phyloP scores from a whole-genome alignment of 1,140 invertebrate species.

The Rhynchophorus ferrugineus region DNA sequence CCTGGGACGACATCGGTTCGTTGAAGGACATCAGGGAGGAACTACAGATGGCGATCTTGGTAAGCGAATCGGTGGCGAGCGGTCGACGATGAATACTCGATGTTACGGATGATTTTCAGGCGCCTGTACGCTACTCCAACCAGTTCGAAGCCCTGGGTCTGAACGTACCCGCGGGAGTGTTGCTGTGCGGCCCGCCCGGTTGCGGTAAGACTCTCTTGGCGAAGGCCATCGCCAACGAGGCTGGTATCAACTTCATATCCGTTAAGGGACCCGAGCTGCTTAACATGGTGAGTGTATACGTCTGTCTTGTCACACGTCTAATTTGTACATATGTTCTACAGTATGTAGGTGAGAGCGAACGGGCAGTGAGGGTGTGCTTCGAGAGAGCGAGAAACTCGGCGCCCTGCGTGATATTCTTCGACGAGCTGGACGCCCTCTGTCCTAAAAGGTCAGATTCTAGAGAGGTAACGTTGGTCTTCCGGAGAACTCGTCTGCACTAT shows the following conservation, averaged over 20 bases:
- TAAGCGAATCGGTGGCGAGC: conserved; percentile 39
- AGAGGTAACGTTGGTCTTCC: conserved; percentile 44
- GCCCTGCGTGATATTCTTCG: conserved; percentile 99
- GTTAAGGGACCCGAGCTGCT: conserved; percentile 90
- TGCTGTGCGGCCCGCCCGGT: conserved; percentile 87
- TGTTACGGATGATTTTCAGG: too few relatives aligned
- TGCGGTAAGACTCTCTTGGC: conserved; percentile 88
- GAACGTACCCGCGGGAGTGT: conserved; percentile 65
- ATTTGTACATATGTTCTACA: conserved; percentile 35
- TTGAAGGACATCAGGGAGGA: conserved; percentile 81
- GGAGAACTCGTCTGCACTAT: too few relatives aligned
- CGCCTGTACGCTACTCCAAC: conserved; percentile 81
- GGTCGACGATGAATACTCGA: too few relatives aligned
- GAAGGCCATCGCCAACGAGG: conserved; percentile 88
- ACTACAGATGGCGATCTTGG: conserved; percentile 82
- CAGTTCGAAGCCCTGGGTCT: conserved; percentile 72
- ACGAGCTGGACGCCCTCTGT: conserved; percentile 96
- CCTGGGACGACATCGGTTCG: conserved; percentile 96
- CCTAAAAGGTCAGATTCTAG: conserved; percentile 73
- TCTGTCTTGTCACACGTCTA: neutral
- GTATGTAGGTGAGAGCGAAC: conserved; percentile 99
- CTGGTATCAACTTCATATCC: conserved; percentile 81
- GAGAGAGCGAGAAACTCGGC: conserved; percentile 87
- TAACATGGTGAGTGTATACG: conserved; percentile 69
- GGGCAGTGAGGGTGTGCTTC: conserved; percentile 91